Base-by-base conservation (phyloP, 2,113 vertebrate genomes). In the Noturus placidus region DNA sequence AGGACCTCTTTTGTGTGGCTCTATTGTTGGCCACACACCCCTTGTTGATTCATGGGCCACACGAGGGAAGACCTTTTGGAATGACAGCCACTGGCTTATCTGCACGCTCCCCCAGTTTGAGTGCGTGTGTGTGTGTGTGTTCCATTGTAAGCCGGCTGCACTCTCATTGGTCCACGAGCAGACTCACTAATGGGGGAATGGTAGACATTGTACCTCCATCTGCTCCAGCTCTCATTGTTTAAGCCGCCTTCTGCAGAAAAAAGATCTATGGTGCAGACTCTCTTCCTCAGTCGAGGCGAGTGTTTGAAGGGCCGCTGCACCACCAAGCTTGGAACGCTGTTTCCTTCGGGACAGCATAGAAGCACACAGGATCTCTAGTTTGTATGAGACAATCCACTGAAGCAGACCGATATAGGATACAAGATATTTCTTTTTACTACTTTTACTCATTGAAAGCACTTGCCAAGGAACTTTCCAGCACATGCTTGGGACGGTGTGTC, bases 171-270 rank as follows among this genome's bases (percentile, higher is more conserved):
- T 92, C 93, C 91, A 83, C 17, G 27, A 74, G 70, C 90, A 63
- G 91, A 92, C 94, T 96, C 94, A 7, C 93, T 94, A 96, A 96
- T 95, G 93, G 95, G 95, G 96, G 95, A 96, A 96, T 94, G 96
- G 96, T 95, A 96, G 96, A 97, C 95, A 96, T 95, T 96, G 96
- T 95, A 93, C 93, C 92, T 97, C 97, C 98, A 98, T 99, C 98
- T 99, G 98, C 96, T 97, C 95, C 92, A 92, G 94, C 92, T 93
- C 94, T 97, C 97, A 98, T 98, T 98, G 97, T 98, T 95, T 95
- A 95, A 92, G 92, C 92, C 72, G 95, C 94, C 94, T 93, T 94
- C 94, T 94, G 95, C 67, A 92, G 91, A 94, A 93, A 96, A 95
- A 95, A 79, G 84, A 74, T 93, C 94, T 94, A 95, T 93, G 93